Conservation (phyloP, 2,888 invertebrate species). For the Sesamia inferens region DNA sequence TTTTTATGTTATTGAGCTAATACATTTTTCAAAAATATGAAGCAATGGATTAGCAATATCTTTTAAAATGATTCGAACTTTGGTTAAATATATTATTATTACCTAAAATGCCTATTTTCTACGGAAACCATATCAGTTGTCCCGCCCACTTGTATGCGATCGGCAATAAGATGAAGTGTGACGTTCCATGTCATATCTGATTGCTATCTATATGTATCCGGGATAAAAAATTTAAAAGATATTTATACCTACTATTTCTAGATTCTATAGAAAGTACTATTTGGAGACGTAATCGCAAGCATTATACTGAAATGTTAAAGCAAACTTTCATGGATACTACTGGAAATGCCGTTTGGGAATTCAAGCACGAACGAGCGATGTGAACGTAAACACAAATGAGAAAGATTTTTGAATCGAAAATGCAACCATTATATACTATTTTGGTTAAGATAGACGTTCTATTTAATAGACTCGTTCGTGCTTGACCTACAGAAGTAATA, state of each 20-base stretch:
- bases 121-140: neutral
- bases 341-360: neutral
- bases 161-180: neutral
- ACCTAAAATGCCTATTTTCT: neutral
- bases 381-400: neutral
- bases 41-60: neutral
- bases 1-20: neutral
- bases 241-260: constrained; percentile 33
- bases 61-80: neutral
- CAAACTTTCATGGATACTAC: neutral
- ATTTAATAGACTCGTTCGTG: neutral
- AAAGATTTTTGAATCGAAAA: neutral
- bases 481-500: neutral
- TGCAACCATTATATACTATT: neutral
- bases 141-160: neutral
- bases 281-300: constrained; percentile 23
- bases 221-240: neutral
- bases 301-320: constrained; percentile 11
- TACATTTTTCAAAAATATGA: neutral
- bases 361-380: neutral
- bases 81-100: neutral
- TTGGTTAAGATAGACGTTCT: neutral
- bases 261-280: constrained; percentile 16
- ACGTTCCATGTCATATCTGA: neutral
- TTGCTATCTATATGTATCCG: no score